Evolutionary conservation across 2,113 vertebrate genomes (phyloP), one percentile per base, ranked within the genome.

Genomic region (Loxodonta africana): DNA sequence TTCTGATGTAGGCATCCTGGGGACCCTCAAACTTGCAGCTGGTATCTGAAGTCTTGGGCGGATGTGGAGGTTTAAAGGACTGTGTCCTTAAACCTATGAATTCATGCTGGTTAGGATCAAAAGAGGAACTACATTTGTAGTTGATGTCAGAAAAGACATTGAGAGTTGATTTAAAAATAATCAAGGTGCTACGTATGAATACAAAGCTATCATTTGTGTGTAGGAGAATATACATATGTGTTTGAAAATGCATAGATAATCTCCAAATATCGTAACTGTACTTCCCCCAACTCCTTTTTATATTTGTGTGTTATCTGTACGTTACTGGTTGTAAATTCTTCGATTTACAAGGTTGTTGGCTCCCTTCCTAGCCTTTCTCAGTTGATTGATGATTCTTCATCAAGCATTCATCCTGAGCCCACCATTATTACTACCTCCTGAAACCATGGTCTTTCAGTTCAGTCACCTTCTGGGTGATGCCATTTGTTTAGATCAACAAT

Each of bases 401-500:
- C 0, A 14, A 5, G 10, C 20, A 2, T 51, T 26, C 7, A 33
- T 26, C 41, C 1, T 28, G 0, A 33, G 26, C 23, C n/a, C 63
- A 62, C 21, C 44, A 0, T 53, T 60, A 6, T n/a, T 15, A 82
- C 12, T 28, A 20, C 30, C 8, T 60, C 25, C 26, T 48, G 73
- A 51, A 20, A 67, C 2, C 8, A 8, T 4, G 6, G 30, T 6
- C 12, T 74, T 77, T 73, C 2, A 0, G 37, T 65, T 17, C 3
- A 51, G 60, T 62, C 37, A 67, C 26, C 41, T 91, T 82, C 37
- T 74, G 6, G 26, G 48, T 67, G 57, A 83, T 15, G 3, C 62
- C 33, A 6, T 46, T 83, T 41, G 37, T 51, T 84, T 87, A 57
- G 1, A 4, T 23, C 51, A 37, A 17, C 53, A 51, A 20, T 26